These are phyloP conservation scores for Syrista parreyssii DNA, from an alignment of 2,888 invertebrate genomes.

Conservation along the genomic window DNA sequence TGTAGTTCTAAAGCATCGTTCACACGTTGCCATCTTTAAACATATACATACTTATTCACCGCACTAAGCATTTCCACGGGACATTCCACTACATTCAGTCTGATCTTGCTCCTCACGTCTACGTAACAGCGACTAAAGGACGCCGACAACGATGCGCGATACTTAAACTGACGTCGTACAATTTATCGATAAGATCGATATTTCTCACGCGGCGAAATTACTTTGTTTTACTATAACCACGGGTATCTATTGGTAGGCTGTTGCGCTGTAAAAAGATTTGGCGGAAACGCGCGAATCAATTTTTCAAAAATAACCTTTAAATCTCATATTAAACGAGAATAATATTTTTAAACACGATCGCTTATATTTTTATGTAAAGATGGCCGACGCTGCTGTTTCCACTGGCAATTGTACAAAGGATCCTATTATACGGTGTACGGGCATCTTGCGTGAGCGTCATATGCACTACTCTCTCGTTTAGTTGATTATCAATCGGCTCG, in stretches of 20 bases:
- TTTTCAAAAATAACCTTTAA: not conserved
- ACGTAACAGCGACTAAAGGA: not conserved
- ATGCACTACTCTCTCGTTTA: slow-evolving; percentile 9
- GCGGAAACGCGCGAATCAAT: not conserved
- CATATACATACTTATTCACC: not conserved
- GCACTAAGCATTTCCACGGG: not conserved
- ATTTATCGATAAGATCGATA: not conserved
- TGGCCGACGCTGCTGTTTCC: not conserved
- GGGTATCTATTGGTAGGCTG: not conserved
- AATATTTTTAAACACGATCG: slow-evolving; percentile 50
- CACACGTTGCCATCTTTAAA: not conserved
- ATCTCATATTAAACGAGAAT: slow-evolving; percentile 12
- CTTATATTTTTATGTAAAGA: slow-evolving; percentile 37
- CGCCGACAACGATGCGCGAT: not conserved
- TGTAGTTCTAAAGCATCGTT: not conserved
- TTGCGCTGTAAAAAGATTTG: not conserved
- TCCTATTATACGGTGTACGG: not conserved
- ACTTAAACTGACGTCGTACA: not conserved
- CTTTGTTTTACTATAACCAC: not conserved
- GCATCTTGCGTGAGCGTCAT: not conserved
- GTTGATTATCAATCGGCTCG: slow-evolving; percentile 21
- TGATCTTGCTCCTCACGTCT: not conserved
- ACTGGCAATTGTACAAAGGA: not conserved
- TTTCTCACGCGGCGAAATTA: not conserved
- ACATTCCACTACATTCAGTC: not conserved